Percentiles rank a stretch among this genome's conserved stretches.
These are phyloP conservation scores for Meganola albula DNA, from an alignment of 2,888 invertebrate species.

Conservation along the genomic window DNA sequence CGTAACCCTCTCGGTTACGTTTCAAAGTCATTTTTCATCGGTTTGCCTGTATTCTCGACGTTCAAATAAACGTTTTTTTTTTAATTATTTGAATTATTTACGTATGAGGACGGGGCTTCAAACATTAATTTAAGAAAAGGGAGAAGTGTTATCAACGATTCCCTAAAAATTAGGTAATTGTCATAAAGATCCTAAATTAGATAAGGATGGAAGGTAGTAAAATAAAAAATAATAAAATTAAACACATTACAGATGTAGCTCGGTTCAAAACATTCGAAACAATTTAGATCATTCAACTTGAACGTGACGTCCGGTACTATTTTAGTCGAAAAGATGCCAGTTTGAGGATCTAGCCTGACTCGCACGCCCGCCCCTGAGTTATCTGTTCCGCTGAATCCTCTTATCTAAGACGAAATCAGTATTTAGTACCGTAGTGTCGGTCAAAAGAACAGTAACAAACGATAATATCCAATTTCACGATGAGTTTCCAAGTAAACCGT, in stretches of 20 bases:
- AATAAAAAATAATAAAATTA: conserved; percentile 10
- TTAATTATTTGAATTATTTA: too few species aligned
- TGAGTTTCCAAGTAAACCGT: conserved; percentile 31
- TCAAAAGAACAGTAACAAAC: conserved; percentile 41
- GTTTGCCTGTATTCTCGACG: too few species aligned
- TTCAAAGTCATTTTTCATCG: too few species aligned
- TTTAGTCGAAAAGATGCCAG: conserved; percentile 37
- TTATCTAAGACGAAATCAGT: conserved; percentile 49
- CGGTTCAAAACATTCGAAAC: conserved; percentile 42
- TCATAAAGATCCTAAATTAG: too few species aligned
- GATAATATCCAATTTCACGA: conserved; percentile 34
- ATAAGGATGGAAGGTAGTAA: conserved; percentile 10
- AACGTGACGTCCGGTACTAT: conserved; percentile 65
- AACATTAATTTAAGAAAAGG: too few species aligned
- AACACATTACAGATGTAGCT: conserved; percentile 28
- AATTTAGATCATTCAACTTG: conserved; percentile 62
- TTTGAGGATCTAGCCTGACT: conserved; percentile 40
- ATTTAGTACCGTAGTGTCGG: conserved; percentile 46
- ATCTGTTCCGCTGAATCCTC: conserved; percentile 37
- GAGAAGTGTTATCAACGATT: too few species aligned
- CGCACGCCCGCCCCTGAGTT: conserved; percentile 45
- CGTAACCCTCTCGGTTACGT: too few species aligned
- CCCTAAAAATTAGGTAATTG: too few species aligned
- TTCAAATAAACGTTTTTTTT: too few species aligned
- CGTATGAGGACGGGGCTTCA: too few species aligned